A percentile compares a stretch with the other conserved stretches of the same genome.
Conservation (phyloP, 2,113 vertebrate species). For the Acrocephalus arundinaceus region DNA sequence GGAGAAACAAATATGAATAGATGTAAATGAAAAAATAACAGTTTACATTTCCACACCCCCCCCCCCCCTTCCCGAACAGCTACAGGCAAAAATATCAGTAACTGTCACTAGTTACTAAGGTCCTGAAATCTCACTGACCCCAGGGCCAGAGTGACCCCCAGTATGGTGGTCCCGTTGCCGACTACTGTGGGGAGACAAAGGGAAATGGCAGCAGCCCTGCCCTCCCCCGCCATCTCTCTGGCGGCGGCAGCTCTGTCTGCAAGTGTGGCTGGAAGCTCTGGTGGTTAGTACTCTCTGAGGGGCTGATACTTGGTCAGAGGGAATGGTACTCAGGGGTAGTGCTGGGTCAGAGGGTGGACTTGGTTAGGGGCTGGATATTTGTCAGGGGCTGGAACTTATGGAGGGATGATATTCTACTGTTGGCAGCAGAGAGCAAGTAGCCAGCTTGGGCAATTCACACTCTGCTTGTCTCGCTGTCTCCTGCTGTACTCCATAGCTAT, state of each 20-base stretch:
- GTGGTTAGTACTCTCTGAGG: neutral
- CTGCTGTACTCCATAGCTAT: neutral
- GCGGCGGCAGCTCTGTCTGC: neutral
- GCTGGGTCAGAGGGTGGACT: too few relatives aligned
- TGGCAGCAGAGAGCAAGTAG: neutral
- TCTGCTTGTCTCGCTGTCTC: too few relatives aligned
- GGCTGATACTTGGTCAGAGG: neutral
- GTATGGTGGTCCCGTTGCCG: too few relatives aligned
- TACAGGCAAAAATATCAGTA: neutral
- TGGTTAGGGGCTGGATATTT: too few relatives aligned
- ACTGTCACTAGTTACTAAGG: neutral
- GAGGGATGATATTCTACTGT: too few relatives aligned
- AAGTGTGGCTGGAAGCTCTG: too few relatives aligned
- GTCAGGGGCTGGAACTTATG: too few relatives aligned
- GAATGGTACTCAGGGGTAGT: neutral
- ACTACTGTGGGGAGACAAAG: accelerated
- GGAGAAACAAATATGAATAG: neutral
- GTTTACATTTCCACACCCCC: neutral
- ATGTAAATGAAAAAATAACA: neutral
- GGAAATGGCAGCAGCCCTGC: too few relatives aligned
- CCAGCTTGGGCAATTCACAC: too few relatives aligned
- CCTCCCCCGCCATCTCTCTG: too few relatives aligned
- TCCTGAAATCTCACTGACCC: neutral
- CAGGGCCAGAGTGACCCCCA: too few relatives aligned
- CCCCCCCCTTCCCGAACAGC: neutral